These are phyloP conservation scores for Caenorhabditis angaria DNA, from an alignment of 2,888 invertebrate genomes.

Conservation along the genomic window DNA sequence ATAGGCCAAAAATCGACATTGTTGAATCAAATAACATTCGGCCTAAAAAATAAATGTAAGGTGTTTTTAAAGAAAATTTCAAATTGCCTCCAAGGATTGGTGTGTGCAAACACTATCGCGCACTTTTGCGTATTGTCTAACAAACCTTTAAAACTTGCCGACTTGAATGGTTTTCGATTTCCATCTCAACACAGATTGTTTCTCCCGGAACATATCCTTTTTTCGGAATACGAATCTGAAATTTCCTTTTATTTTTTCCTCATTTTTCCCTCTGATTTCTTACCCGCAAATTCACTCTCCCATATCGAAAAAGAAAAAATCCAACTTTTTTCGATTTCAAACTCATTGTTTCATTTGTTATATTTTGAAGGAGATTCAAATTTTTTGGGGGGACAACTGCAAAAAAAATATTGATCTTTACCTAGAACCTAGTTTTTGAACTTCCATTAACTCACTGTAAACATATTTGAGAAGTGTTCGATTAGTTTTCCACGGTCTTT, in stretches of 20 bases:
- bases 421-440: background rate
- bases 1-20: slow-evolving; percentile 38
- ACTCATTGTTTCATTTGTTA: slow-evolving; percentile 19
- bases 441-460: background rate
- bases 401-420: background rate
- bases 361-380: slow-evolving; percentile 22
- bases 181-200: slow-evolving; percentile 38
- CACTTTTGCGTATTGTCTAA: no score
- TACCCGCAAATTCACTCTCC: slow-evolving; percentile 34
- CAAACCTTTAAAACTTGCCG: slow-evolving; percentile 42
- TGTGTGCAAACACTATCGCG: no score
- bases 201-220: slow-evolving; percentile 51
- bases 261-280: background rate
- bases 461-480: slow-evolving; percentile 27
- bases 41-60: slow-evolving; percentile 13
- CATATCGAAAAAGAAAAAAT: slow-evolving; percentile 37
- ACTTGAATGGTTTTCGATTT: slow-evolving; percentile 39
- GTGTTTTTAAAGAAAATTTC: background rate
- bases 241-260: background rate
- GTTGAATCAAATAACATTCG: slow-evolving; percentile 36
- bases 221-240: slow-evolving; percentile 42
- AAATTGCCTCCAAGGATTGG: no score
- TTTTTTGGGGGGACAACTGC: slow-evolving; percentile 28
- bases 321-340: slow-evolving; percentile 40
- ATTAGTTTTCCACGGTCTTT: slow-evolving; percentile 46